Evolutionary conservation across 2,888 invertebrate genomes (phyloP).

Genomic region (Diplolepis rosae): DNA sequence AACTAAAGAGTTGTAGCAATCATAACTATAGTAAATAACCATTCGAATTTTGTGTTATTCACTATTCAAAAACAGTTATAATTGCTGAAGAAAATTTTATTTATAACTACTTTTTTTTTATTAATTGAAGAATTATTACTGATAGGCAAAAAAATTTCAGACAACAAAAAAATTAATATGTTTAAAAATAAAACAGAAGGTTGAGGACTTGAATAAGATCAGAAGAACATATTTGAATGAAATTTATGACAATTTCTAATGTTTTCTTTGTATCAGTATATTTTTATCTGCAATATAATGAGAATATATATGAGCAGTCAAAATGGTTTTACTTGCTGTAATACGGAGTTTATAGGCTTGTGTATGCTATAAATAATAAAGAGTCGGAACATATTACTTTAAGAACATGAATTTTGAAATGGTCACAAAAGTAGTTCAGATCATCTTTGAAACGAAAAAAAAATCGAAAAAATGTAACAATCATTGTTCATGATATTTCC

Average conservation of each 20-base stretch:
- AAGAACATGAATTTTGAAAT: neutral
- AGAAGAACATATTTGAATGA: neutral
- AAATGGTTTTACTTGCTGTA: neutral
- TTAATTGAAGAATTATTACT: too few species aligned
- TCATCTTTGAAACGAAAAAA: neutral
- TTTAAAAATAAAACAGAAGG: neutral
- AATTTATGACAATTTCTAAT: neutral
- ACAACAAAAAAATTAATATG: too few species aligned
- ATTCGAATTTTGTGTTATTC: too few species aligned
- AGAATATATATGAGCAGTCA: neutral
- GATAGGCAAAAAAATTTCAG: too few species aligned
- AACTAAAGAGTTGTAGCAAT: too few species aligned
- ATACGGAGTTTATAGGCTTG: neutral
- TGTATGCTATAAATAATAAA: neutral
- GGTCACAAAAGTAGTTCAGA: neutral
- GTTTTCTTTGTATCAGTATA: neutral
- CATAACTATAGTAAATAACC: too few species aligned
- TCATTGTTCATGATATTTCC: neutral
- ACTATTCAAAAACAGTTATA: too few species aligned
- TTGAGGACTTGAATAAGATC: neutral
- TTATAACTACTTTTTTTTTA: too few species aligned
- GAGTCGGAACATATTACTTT: neutral
- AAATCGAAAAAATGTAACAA: neutral
- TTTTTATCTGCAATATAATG: conserved; percentile 1
- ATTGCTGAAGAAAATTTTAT: too few species aligned